Percentiles rank a stretch among this genome's conserved stretches.
phyloP scores from a whole-genome alignment of 2,888 invertebrate genomes.

The Plemyria rubiginata region DNA sequence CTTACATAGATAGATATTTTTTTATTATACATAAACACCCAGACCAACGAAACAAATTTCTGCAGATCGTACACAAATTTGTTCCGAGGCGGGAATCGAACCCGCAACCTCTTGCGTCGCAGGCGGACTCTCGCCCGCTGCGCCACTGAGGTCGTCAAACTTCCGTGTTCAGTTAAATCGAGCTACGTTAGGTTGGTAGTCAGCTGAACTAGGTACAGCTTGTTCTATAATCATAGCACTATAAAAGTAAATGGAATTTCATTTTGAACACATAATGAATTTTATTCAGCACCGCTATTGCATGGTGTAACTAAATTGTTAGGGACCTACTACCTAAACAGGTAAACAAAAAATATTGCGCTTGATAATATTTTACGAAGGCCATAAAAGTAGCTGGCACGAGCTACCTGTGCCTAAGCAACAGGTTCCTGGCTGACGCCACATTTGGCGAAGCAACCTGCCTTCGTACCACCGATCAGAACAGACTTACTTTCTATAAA shows the following conservation, averaged over 20 bases:
- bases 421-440: slow-evolving; percentile 60
- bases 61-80: too few relatives aligned
- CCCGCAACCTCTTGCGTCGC: too few relatives aligned
- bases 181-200: not conserved
- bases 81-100: too few relatives aligned
- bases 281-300: not conserved
- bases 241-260: not conserved
- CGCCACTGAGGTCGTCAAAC: too few relatives aligned
- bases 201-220: not conserved
- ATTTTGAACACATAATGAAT: too few relatives aligned
- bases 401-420: slow-evolving; percentile 33
- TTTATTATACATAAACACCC: too few relatives aligned
- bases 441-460: slow-evolving; percentile 59
- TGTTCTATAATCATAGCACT: not conserved
- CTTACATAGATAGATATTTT: too few relatives aligned
- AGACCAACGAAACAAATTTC: too few relatives aligned
- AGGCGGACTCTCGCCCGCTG: too few relatives aligned
- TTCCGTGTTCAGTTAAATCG: slow-evolving; percentile 39
- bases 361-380: not conserved
- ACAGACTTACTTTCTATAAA: slow-evolving; percentile 83
- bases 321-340: too few relatives aligned
- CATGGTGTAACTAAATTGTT: too few relatives aligned
- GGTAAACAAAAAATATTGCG: not conserved
- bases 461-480: slow-evolving; percentile 63
- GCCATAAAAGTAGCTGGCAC: slow-evolving; percentile 7